Percentiles rank a stretch among this genome's conserved stretches.
phyloP scores from a whole-genome alignment of 37 sponge, comb jelly and placozoan genomes.

The Axinella damicornis region DNA sequence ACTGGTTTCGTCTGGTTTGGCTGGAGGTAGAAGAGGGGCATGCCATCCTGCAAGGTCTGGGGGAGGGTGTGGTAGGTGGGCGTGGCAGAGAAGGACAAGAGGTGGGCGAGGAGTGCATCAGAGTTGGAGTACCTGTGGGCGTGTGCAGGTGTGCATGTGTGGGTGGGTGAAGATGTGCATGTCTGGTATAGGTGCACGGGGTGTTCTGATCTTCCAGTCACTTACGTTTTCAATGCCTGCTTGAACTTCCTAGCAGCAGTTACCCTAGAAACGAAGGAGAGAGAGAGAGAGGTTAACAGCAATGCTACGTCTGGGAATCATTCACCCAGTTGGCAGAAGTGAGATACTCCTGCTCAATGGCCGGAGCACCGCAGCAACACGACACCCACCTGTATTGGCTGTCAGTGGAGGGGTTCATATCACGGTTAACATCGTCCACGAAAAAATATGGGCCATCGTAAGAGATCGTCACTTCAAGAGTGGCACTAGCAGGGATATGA shows the following conservation, averaged over 20 bases:
- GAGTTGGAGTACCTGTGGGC: slow-evolving; percentile 35
- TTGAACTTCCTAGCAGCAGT: slow-evolving; percentile 67
- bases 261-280: slow-evolving; percentile 30
- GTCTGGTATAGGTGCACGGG: not conserved
- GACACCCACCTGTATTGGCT: slow-evolving; percentile 46
- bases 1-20: slow-evolving; percentile 71
- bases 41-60: slow-evolving; percentile 51
- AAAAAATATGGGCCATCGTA: slow-evolving; percentile 69
- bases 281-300: not conserved
- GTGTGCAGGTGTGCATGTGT: not conserved
- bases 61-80: slow-evolving; percentile 66
- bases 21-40: slow-evolving; percentile 82
- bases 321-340: no score
- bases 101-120: slow-evolving; percentile 73
- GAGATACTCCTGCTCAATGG: no score
- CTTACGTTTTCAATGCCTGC: slow-evolving; percentile 69
- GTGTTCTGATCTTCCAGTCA: not conserved
- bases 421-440: slow-evolving; percentile 53
- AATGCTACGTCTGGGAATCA: no score
- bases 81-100: slow-evolving; percentile 67
- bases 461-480: slow-evolving; percentile 22
- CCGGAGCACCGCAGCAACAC: no score
- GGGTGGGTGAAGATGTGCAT: not conserved
- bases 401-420: slow-evolving; percentile 21
- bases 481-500: not conserved